A percentile compares a stretch with the other conserved stretches of the same genome.
Evolutionary conservation across 2,113 vertebrate species (phyloP).

Genomic region (Corvus cornix): DNA sequence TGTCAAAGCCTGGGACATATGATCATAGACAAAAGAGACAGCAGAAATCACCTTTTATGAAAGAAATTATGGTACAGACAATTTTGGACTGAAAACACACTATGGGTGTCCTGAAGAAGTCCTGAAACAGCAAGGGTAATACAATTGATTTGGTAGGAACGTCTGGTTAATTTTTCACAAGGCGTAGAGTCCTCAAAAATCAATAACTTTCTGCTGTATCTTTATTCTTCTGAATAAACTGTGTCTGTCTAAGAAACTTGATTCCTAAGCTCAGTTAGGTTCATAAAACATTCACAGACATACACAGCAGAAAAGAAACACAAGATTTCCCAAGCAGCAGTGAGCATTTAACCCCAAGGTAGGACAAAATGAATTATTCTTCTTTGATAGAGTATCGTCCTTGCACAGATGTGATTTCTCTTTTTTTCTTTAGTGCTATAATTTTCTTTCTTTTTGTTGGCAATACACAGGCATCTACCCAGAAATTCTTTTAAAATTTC

Average conservation of each 20-base stretch:
- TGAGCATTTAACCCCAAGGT: slow-evolving; percentile 64
- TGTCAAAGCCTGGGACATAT: not conserved
- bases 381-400: slow-evolving; percentile 27
- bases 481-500: slow-evolving; percentile 17
- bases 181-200: slow-evolving; percentile 76
- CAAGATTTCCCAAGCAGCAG: slow-evolving; percentile 64
- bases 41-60: not conserved
- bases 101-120: not conserved
- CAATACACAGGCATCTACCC: not conserved
- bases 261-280: slow-evolving; percentile 74
- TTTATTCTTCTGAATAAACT: slow-evolving; percentile 79
- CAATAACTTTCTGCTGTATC: slow-evolving; percentile 80
- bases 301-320: slow-evolving; percentile 72
- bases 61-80: not conserved
- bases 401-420: slow-evolving; percentile 40
- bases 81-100: not conserved
- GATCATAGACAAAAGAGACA: not conserved
- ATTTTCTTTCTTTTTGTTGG: slow-evolving; percentile 15
- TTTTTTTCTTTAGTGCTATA: not conserved
- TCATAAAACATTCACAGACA: slow-evolving; percentile 84
- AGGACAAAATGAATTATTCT: slow-evolving; percentile 65
- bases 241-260: slow-evolving; percentile 78
- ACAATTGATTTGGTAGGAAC: slow-evolving; percentile 74
- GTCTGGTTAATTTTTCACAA: slow-evolving; percentile 85
- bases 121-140: slow-evolving; percentile 68